Base-by-base conservation (phyloP, 2,113 vertebrate species). In the Dipodomys spectabilis region DNA sequence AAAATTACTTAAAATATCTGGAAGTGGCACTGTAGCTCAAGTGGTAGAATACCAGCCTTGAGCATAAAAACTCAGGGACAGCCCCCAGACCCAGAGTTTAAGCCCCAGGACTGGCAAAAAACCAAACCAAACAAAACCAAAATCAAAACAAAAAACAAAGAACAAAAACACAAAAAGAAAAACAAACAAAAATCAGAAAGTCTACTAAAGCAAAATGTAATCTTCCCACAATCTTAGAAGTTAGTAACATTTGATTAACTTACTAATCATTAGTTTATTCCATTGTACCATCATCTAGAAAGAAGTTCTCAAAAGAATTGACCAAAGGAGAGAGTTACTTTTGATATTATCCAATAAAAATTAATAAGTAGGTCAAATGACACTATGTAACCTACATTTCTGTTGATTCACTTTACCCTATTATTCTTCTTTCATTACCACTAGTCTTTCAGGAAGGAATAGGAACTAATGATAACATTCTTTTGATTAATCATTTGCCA, bases 181-280 rank as follows among this genome's bases (percentile, higher is more conserved):
- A 49, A 49, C 3, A 57, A 57, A 57, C 4, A 57, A 39, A 57
- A 57, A 57, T 57, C 12, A 57, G 53, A 57, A 57, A 60, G 49
- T 2, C 0, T 88, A 53, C 30, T 93, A 78, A 92, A 90, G 60
- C 27, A 62, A 82, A 88, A 82, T 49, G 22, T 30, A 78, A 75
- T 67, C 82, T 62, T 4, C 44, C 15, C 53, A 5, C 20, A 89
- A 57, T 91, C 20, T 86, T 85, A 32, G 27, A 30, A 79, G 6
- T 39, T 60, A 71, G 65, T 53, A 91, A 32, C 8, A 79, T 67
- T 68, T 83, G 4, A 67, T 13, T 92, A 23, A 72, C 23, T 93
- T 87, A 87, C 49, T 35, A 81, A 60, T 23, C 32, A 91, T 32
- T n/a, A 65, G 0, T 91, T 84, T 88, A 86, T 86, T 10, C 78